These are phyloP conservation scores for Rynchops niger DNA, from an alignment of 2,113 vertebrate species.

Conservation along the genomic window DNA sequence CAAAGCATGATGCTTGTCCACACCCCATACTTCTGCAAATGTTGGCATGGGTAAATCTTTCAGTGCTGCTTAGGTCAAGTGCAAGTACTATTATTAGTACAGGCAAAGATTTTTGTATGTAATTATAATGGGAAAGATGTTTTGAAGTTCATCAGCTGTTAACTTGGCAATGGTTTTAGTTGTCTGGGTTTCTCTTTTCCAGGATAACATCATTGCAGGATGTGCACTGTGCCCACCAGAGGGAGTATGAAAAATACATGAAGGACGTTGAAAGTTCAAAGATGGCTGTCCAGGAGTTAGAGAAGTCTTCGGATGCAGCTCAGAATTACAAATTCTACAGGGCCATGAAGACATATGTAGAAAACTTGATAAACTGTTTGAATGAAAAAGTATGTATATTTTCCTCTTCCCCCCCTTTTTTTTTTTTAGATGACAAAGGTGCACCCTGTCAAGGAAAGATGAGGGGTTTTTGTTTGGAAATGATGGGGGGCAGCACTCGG, in stretches of 20 bases:
- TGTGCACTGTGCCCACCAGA: slow-evolving; percentile 84
- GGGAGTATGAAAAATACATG: slow-evolving; percentile 83
- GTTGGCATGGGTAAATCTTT: background rate
- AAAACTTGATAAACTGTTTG: slow-evolving; percentile 90
- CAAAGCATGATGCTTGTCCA: background rate
- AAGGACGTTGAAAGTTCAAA: slow-evolving; percentile 80
- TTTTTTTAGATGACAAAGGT: background rate
- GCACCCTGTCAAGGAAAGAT: background rate
- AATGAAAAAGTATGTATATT: slow-evolving; percentile 84
- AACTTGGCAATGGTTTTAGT: background rate
- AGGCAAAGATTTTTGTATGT: background rate
- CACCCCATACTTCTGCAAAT: background rate
- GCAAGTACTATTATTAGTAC: background rate
- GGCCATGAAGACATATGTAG: slow-evolving; percentile 81
- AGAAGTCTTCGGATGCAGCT: slow-evolving; percentile 74
- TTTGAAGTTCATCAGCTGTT: background rate
- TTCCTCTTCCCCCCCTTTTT: background rate
- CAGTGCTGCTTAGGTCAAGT: background rate
- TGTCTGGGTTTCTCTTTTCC: background rate
- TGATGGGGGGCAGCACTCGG: background rate
- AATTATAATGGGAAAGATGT: background rate
- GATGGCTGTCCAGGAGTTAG: slow-evolving; percentile 76
- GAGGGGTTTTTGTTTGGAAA: background rate
- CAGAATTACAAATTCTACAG: slow-evolving; percentile 86
- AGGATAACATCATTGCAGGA: slow-evolving; percentile 84